phyloP scores from a whole-genome alignment of 2,113 vertebrate species.

The Channa maculata region DNA sequence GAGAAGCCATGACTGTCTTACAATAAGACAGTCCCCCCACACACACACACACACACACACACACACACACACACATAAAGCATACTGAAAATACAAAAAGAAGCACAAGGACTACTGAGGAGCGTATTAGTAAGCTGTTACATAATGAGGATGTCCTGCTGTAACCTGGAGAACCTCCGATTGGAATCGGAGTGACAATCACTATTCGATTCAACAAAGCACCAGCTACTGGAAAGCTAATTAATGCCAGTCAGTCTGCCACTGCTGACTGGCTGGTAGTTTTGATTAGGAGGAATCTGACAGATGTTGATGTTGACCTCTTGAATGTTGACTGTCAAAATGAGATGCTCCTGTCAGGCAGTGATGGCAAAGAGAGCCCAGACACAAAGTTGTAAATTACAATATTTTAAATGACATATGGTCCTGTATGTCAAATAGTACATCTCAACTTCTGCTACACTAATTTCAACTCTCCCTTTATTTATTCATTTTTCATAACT shows the following conservation, averaged over 20 bases:
- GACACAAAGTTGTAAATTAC: too few species aligned
- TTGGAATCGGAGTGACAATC: conserved; percentile 44
- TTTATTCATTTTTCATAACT: too few species aligned
- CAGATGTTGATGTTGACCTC: background rate
- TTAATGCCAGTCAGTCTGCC: conserved; percentile 46
- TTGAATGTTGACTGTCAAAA: background rate
- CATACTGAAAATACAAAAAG: background rate
- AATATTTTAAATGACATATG: too few species aligned
- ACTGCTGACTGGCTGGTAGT: conserved; percentile 21
- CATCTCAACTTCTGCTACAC: too few species aligned
- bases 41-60: too few species aligned
- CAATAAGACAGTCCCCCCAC: too few species aligned
- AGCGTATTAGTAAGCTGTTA: background rate
- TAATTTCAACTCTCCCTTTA: too few species aligned
- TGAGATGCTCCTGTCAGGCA: background rate
- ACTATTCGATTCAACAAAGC: conserved; percentile 62
- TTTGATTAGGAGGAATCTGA: background rate
- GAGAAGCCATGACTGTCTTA: too few species aligned
- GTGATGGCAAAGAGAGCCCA: background rate
- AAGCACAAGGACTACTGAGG: background rate
- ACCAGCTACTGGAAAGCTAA: conserved; percentile 73
- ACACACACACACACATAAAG: too few species aligned
- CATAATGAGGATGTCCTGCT: conserved; percentile 25
- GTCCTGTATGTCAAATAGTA: too few species aligned
- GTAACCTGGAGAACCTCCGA: conserved; percentile 19